Base-by-base conservation (phyloP, 2,797 vertebrate species). In the Pampus argenteus region DNA sequence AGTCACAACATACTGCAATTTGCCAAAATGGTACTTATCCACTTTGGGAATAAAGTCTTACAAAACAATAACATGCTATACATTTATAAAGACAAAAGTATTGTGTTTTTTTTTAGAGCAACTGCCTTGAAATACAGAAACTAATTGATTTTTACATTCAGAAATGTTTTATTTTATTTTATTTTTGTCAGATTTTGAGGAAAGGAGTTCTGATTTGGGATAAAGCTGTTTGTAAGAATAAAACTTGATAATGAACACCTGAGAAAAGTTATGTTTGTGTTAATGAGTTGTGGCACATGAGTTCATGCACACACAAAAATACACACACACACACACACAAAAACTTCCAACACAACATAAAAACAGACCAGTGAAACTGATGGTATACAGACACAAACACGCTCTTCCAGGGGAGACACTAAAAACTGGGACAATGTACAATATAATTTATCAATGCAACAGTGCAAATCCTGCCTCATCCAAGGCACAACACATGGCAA, bases 201-300 rank as follows among this genome's bases (percentile, higher is more conserved):
- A 58, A 58, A 71, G 40, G 28, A 1, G 11, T 61, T 62, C 7
- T 65, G 40, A 72, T 68, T 45, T 58, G 44, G 26, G 23, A 59
- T 54, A 26, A 55, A 83, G 56, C 40, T 51, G 47, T 66, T 63
- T 14, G 26, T 55, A 28, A 72, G 47, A 63, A 45, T 52, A 71
- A 54, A 60, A 74, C 40, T 3, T n/a, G 23, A 44, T 20, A 9
- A 17, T 42, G 68, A 75, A 77, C 73, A 89, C 75, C 79, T 86
- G 82, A 84, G 86, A 75, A 18, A 40, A 79, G 44, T 57, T 54
- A 61, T 76, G 4, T 71, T 50, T 61, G 26, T 72, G 36, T 73
- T 66, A 10, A 14, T 57, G 59, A 58, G 36, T 34, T 87, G 82
- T 81, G 76, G 61, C 65, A 83, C 65, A 65, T 10, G 34, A 81